Conservation (phyloP, 2,797 vertebrate species). For the Bovichtus diacanthus region DNA sequence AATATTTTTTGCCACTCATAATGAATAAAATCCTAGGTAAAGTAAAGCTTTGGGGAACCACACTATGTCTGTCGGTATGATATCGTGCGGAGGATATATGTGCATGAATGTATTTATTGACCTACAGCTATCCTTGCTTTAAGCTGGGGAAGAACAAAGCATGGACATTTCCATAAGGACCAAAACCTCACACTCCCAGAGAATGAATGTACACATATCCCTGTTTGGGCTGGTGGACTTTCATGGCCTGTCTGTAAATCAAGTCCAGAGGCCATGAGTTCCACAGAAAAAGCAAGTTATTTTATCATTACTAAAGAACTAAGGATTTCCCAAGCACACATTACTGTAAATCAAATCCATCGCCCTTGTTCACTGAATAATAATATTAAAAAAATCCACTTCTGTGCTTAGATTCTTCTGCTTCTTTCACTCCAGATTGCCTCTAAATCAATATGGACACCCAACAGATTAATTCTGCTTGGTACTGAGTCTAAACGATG, state of each 20-base stretch:
- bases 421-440: slow-evolving; percentile 59
- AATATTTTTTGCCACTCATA: slow-evolving; percentile 14
- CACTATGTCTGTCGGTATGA: slow-evolving; percentile 29
- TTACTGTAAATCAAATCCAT: slow-evolving; percentile 78
- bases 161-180: slow-evolving; percentile 47
- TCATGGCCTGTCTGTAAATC: slow-evolving; percentile 75
- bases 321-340: slow-evolving; percentile 72
- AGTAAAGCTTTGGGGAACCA: slow-evolving; percentile 1
- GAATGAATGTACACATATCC: slow-evolving; percentile 58
- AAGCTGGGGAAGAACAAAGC: slow-evolving; percentile 39
- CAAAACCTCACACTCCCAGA: slow-evolving; percentile 41
- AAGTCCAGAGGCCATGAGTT: slow-evolving; percentile 68
- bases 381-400: slow-evolving; percentile 44
- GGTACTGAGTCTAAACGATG: slow-evolving; percentile 47
- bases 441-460: slow-evolving; percentile 71
- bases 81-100: slow-evolving; percentile 45
- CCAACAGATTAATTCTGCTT: slow-evolving; percentile 59
- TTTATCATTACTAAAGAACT: slow-evolving; percentile 76
- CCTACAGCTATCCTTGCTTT: slow-evolving; percentile 61
- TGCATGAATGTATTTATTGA: slow-evolving; percentile 64
- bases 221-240: slow-evolving; percentile 66
- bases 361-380: slow-evolving; percentile 59
- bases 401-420: slow-evolving; percentile 53
- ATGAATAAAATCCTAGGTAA: slow-evolving; percentile 52
- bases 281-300: slow-evolving; percentile 67